These are phyloP conservation scores for Eupithecia subumbrata DNA, from an alignment of 2,888 invertebrate genomes.

Conservation along the genomic window DNA sequence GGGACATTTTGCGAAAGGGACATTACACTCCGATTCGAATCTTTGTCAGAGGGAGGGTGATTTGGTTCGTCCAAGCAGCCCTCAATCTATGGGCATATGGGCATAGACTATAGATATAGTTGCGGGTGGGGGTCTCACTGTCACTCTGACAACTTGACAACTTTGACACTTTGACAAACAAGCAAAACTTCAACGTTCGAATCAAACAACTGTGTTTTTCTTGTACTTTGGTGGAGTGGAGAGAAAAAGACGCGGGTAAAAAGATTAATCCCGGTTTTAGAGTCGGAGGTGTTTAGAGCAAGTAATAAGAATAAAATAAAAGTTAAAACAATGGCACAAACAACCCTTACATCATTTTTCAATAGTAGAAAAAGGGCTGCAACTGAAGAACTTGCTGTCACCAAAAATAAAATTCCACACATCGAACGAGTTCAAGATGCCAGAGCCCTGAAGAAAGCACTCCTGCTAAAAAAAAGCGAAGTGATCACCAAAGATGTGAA, in stretches of 20 bases:
- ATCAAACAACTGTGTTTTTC: no score
- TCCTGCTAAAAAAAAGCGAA: slow-evolving; percentile 47
- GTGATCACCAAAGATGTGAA: slow-evolving; percentile 32
- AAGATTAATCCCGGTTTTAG: background rate
- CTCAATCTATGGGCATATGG: no score
- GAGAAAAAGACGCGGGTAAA: slow-evolving; percentile 50
- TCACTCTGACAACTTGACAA: no score
- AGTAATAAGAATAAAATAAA: background rate
- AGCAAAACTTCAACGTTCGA: no score
- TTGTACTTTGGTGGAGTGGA: slow-evolving; percentile 42
- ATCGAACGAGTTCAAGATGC: slow-evolving; percentile 60
- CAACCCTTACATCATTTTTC: slow-evolving; percentile 90
- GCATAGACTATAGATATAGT: no score
- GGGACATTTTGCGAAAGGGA: no score
- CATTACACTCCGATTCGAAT: no score
- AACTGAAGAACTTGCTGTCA: slow-evolving; percentile 85
- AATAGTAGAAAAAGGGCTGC: slow-evolving; percentile 90
- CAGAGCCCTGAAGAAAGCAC: slow-evolving; percentile 49
- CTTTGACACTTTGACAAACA: no score
- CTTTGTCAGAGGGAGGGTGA: no score
- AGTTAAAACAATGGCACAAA: slow-evolving; percentile 86
- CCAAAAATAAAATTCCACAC: slow-evolving; percentile 80
- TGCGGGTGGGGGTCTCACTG: no score
- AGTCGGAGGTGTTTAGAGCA: background rate
- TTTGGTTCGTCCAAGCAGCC: no score